Evolutionary conservation across 2,888 invertebrate genomes (phyloP).

Genomic region (Tetrapedia diversipes): DNA sequence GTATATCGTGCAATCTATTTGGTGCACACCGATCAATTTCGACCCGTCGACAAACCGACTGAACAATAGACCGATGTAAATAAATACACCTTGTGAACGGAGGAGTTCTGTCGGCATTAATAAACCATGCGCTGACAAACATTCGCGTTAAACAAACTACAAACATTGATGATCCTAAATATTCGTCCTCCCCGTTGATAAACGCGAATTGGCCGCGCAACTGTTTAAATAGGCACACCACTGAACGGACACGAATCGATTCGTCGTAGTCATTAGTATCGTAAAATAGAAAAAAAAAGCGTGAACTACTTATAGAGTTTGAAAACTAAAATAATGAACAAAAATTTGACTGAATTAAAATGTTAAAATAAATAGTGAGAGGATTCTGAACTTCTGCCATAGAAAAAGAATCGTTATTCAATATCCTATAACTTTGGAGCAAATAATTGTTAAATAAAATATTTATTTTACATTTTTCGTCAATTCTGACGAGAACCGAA

Average conservation of each 20-base stretch:
- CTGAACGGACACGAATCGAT: constrained; percentile 2
- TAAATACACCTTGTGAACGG: constrained; percentile 31
- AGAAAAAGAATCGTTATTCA: no score
- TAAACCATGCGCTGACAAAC: constrained; percentile 49
- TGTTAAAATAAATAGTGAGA: no score
- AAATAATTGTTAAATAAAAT: no score
- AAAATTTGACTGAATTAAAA: no score
- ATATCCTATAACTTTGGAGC: no score
- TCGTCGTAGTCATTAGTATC: not conserved
- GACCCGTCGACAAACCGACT: constrained; percentile 21
- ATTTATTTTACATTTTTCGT: no score
- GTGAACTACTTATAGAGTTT: no score
- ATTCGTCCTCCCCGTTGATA: constrained; percentile 46
- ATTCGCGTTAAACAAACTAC: constrained; percentile 48
- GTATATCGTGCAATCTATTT: constrained; percentile 30
- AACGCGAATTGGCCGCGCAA: constrained; percentile 24
- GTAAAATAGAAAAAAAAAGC: not conserved
- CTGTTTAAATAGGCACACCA: constrained; percentile 34
- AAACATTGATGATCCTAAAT: constrained; percentile 53
- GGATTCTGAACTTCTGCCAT: no score
- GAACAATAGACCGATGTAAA: constrained; percentile 52
- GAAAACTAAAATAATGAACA: no score
- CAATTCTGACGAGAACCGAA: no score
- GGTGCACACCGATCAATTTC: constrained; percentile 40
- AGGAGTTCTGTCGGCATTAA: constrained; percentile 41